Percentiles rank a stretch among this genome's conserved stretches.
Conservation (phyloP, 2,888 invertebrate species). For the Trissolcus japonicus region DNA sequence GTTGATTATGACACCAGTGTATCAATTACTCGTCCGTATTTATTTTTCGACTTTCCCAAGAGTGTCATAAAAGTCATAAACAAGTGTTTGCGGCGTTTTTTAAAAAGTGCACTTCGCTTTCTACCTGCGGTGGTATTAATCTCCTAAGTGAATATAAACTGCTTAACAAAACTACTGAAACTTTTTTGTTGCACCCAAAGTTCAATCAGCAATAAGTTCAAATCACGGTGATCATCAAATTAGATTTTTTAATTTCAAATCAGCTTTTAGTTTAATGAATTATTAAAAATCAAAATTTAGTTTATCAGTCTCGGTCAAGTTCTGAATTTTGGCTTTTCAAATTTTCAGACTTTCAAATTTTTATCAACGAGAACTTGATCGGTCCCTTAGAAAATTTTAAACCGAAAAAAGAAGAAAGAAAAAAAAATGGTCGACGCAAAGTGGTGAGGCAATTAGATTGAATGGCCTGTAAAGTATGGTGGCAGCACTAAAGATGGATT, state of each 20-base stretch:
- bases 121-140: background rate
- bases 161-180: background rate
- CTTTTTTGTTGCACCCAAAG: background rate
- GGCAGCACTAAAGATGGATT: slow-evolving; percentile 43
- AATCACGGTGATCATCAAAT: too few species aligned
- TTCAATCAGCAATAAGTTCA: too few species aligned
- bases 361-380: too few species aligned
- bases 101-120: slow-evolving; percentile 1
- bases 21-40: slow-evolving; percentile 14
- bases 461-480: slow-evolving; percentile 33
- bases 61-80: slow-evolving; percentile 1
- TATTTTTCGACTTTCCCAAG: slow-evolving; percentile 6
- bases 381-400: too few species aligned
- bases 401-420: background rate
- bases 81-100: slow-evolving; percentile 1
- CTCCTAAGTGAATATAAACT: background rate
- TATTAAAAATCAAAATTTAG: too few species aligned
- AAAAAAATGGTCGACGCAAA: slow-evolving; percentile 11
- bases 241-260: too few species aligned
- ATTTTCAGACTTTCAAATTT: too few species aligned
- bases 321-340: too few species aligned
- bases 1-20: slow-evolving; percentile 8
- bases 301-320: too few species aligned
- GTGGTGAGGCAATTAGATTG: slow-evolving; percentile 44
- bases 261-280: too few species aligned